phyloP scores from a whole-genome alignment of 2,888 invertebrate species.

The Lithosia quadra region DNA sequence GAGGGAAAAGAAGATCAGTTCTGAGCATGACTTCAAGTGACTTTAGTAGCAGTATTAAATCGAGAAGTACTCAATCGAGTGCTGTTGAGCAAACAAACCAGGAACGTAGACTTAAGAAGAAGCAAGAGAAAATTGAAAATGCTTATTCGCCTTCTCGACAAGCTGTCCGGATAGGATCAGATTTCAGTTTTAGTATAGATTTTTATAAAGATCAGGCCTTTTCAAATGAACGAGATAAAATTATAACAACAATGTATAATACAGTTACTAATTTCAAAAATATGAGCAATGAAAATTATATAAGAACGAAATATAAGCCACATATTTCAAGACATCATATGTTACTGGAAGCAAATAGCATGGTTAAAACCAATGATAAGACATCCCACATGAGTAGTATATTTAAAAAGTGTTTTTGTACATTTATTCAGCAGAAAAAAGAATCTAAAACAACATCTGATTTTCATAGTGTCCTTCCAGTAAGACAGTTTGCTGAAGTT shows the following conservation, averaged over 20 bases:
- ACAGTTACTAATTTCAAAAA: constrained; percentile 12
- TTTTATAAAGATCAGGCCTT: constrained; percentile 47
- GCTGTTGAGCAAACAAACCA: constrained; percentile 7
- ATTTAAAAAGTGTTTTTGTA: constrained; percentile 36
- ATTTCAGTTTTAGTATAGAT: constrained; percentile 54
- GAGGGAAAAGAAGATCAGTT: constrained; percentile 22
- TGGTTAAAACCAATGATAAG: constrained; percentile 14
- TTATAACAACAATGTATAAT: constrained; percentile 9
- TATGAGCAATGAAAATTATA: constrained; percentile 14
- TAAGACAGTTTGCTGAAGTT: background rate
- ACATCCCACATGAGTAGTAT: constrained; percentile 17
- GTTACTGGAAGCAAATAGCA: background rate
- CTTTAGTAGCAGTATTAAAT: constrained; percentile 8
- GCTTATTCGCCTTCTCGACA: constrained; percentile 24
- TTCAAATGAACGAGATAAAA: background rate
- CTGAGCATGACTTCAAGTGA: constrained; percentile 17
- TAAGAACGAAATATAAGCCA: background rate
- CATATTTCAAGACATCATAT: background rate
- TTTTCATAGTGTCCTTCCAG: background rate
- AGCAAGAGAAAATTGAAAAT: constrained; percentile 6
- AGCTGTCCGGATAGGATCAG: constrained; percentile 51
- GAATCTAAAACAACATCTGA: background rate
- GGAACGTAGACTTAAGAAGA: constrained; percentile 7
- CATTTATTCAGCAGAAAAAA: constrained; percentile 28
- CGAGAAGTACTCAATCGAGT: constrained; percentile 22